Base-by-base conservation (phyloP, 2,888 invertebrate genomes). In the Melanotus villosus region DNA sequence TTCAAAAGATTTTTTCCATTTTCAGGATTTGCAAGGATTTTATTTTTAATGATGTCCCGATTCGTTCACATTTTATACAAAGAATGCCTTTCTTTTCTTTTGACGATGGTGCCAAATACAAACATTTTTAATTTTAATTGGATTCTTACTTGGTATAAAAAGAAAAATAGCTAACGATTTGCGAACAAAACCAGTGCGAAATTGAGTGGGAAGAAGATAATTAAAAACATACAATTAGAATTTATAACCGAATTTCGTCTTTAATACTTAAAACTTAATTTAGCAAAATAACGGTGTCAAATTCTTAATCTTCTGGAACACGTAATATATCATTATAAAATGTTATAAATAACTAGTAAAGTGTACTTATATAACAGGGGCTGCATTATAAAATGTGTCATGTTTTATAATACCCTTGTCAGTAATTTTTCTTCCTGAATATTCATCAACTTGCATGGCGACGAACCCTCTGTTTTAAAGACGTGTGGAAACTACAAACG, bases 341-440 rank as follows among this genome's bases (percentile, higher is more conserved):
- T 34, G 34, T 38, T 9, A n/a, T 38, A 16, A 2, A 9, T n/a
- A n/a, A n/a, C n/a, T 14, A 41, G 23, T 4, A 23, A 5, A 9
- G 2, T 5, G 18, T 47, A 23, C 5, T 9, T 23, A 23, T 12
- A 47, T n/a, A 21, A 47, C 12, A 21, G 16, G n/a, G 32, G n/a
- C 2, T n/a, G 16, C 10, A 10, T 32, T 52, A 16, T 16, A 52
- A 30, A 52, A 32, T 52, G 26, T 32, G 52, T 32, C 52, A 23
- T 30, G 52, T 52, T 32, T 47, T 52, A 32, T 18, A 30, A 30
- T 1, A 16, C 52, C 52, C 52, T 47, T 47, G 52, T 16, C 52
- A 32, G 52, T 52, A 52, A 23, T 52, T 52, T 52, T 32, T 32
- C 32, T 52, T 23, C 16, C 1, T 47, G 47, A 47, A 47, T 47